phyloP scores from a whole-genome alignment of 53 echinoderm and acorn worm genomes.

The Glandiceps talaboti region DNA sequence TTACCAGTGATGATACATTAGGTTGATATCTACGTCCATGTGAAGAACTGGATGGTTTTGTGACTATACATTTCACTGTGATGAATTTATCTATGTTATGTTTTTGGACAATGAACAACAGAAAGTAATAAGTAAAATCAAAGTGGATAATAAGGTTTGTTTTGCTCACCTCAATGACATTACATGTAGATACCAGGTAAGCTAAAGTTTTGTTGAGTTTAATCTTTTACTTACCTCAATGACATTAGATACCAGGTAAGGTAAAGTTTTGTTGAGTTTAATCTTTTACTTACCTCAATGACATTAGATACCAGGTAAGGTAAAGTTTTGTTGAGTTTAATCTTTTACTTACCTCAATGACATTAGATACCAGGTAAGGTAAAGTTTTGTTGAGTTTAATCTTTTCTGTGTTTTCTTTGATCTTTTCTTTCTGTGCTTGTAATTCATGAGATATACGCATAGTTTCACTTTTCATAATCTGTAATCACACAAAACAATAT shows the following conservation, averaged over 20 bases:
- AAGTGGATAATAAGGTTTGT: no score
- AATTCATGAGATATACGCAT: constrained; percentile 96
- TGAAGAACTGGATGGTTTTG: no score
- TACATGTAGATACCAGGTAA: constrained; percentile 89
- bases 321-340: constrained; percentile 98
- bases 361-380: constrained; percentile 94
- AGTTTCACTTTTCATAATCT: constrained; percentile 99
- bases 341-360: constrained; percentile 82
- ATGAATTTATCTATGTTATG: no score
- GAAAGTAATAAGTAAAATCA: no score
- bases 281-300: constrained; percentile 83
- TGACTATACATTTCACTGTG: no score
- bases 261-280: constrained; percentile 98
- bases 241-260: constrained; percentile 92
- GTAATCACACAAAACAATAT: no score
- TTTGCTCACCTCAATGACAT: constrained; percentile 88
- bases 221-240: constrained; percentile 90
- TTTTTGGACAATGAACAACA: no score
- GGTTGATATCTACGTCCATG: no score
- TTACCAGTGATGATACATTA: no score
- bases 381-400: constrained; percentile 99
- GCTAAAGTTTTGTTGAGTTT: constrained; percentile 99
- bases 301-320: constrained; percentile 97
- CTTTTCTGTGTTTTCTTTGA: constrained; percentile 96
- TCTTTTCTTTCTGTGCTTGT: constrained; percentile 94